phyloP scores from a whole-genome alignment of 1,140 invertebrate genomes.

The Hyles vespertilio region DNA sequence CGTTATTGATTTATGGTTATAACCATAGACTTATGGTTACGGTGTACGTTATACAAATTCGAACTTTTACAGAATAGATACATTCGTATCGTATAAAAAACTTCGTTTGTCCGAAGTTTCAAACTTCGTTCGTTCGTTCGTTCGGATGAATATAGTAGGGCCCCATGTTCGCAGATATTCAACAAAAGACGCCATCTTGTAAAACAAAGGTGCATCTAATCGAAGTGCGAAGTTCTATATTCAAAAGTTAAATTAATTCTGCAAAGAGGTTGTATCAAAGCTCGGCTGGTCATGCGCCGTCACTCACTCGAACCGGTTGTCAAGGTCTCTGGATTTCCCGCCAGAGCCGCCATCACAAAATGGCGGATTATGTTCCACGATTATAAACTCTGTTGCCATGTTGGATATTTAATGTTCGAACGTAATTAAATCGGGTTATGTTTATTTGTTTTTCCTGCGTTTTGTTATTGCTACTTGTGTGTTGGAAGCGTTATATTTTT shows the following conservation, averaged over 20 bases:
- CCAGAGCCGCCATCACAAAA: constrained; percentile 35
- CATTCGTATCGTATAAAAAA: too few relatives aligned
- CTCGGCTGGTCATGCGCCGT: constrained; percentile 24
- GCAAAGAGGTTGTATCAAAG: constrained; percentile 21
- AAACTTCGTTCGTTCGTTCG: too few relatives aligned
- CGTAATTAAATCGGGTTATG: too few relatives aligned
- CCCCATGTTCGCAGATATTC: constrained; percentile 20
- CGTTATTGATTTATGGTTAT: too few relatives aligned
- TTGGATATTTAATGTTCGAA: background rate
- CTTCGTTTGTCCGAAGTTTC: too few relatives aligned
- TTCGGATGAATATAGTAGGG: too few relatives aligned
- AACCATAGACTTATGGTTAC: too few relatives aligned
- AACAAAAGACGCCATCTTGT: constrained; percentile 32
- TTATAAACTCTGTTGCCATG: constrained; percentile 24
- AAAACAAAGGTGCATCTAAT: constrained; percentile 25
- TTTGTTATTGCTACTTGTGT: too few relatives aligned
- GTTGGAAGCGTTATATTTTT: background rate
- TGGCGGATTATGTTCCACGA: constrained; percentile 32
- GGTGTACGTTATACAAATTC: too few relatives aligned
- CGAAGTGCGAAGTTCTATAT: background rate
- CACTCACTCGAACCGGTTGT: constrained; percentile 47
- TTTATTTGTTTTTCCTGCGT: too few relatives aligned
- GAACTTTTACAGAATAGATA: too few relatives aligned
- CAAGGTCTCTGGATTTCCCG: constrained; percentile 64
- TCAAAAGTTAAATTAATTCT: constrained; percentile 5